Base-by-base conservation (phyloP, 2,888 invertebrate species). In the Nephrocerus scutellatus region DNA sequence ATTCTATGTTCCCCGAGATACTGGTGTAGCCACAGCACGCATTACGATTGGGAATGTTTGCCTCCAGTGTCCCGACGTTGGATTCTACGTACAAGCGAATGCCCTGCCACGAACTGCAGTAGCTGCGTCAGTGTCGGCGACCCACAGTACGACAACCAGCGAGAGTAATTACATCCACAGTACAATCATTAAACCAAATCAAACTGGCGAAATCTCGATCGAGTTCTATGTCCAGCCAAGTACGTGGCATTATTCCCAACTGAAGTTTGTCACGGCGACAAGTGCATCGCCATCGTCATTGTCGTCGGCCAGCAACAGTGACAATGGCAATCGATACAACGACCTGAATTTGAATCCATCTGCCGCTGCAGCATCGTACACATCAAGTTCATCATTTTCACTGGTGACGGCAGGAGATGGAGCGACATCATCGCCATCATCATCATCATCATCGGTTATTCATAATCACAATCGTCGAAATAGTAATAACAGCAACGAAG, bases 181-280 rank as follows among this genome's bases (percentile, higher is more conserved):
- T 19, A 72, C 74, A 39, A 60, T 68, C 22, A 73, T 76, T 46
- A 66, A 72, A 44, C 70, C 74, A 5, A 69, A 64, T 56, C 54
- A 64, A 50, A 65, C 59, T 3, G 68, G 59, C 36, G 63, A 68
- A 42, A 55, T 62, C 25, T 68, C 67, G 38, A 64, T 77, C 7
- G 54, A 59, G 30, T 77, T 79, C 55, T 63, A 69, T 45, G 75
- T 77, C 0, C 68, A 74, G 43, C 75, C 78, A 12, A 72, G 67
- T 46, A 60, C 72, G 4, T 79, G 77, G 76, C 79, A 80, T 60
- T 80, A 76, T 52, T 66, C 79, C 5, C 60, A 66, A 23, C 56
- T 74, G 25, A 52, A 55, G 45, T 71, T 68, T 51, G 52, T 44
- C 19, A 49, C 12, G 18, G 41, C 38, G 34, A 39, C 20, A 5